Evolutionary conservation across 1,140 invertebrate species (phyloP).

Genomic region (Dreissena polymorpha): DNA sequence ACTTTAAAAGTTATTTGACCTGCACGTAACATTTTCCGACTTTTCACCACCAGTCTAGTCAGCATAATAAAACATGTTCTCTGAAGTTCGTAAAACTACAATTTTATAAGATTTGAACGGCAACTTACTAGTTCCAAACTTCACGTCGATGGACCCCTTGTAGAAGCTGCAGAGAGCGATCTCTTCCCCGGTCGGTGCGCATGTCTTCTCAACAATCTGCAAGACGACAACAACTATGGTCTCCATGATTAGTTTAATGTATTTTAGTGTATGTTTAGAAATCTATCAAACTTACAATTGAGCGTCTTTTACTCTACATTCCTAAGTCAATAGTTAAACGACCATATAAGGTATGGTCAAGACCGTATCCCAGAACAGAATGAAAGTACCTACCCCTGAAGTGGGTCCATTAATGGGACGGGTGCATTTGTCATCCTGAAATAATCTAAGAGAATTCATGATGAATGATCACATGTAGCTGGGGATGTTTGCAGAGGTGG

Average conservation of each 20-base stretch:
- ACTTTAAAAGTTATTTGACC: not conserved
- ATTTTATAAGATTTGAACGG: not conserved
- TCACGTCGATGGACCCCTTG: conserved; percentile 8
- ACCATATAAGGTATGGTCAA: not conserved
- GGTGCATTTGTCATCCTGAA: conserved; percentile 24
- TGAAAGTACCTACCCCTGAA: conserved; percentile 15
- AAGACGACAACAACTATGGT: not conserved
- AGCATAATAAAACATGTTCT: not conserved
- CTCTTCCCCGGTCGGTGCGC: not conserved
- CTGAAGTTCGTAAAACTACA: too few species aligned
- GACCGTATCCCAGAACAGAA: not conserved
- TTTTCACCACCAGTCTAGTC: not conserved
- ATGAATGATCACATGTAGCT: not conserved
- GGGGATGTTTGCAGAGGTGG: conserved; percentile 8
- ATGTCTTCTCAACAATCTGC: conserved; percentile 26
- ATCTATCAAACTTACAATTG: not conserved
- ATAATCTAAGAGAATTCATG: not conserved
- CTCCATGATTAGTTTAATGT: not conserved
- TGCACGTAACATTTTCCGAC: not conserved
- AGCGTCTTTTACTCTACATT: not conserved
- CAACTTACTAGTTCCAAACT: not conserved
- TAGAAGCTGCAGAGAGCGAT: conserved; percentile 22
- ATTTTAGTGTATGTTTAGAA: not conserved
- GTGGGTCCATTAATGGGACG: conserved; percentile 22
- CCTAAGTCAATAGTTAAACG: not conserved